Base-by-base conservation (phyloP, 2,888 invertebrate genomes). In the Cheilosia grossa region DNA sequence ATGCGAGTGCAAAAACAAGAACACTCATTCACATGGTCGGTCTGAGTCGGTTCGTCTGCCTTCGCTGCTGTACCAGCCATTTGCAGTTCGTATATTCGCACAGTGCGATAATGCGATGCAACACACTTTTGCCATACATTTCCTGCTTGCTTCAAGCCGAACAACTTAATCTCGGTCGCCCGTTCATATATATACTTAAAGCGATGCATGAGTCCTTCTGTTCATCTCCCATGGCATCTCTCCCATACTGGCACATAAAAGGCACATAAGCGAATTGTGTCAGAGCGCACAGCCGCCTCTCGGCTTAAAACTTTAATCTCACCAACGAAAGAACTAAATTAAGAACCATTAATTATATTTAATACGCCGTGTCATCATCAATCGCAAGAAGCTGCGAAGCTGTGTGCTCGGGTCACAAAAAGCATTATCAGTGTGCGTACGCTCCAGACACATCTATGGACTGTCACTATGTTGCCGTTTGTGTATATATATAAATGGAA, bases 281-380 rank as follows among this genome's bases (percentile, higher is more conserved):
- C 78, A 47, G 47, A 67, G 66, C 44, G 66, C 44, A 61, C 66
- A 64, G 69, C 73, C 78, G 82, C 27, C 54, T 21, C 67, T 59
- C 70, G 53, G 42, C 80, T 83, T 61, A 56, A 83, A 83, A 83
- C 80, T 79, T 80, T 83, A 83, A 83, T 83, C 83, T 53, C 64
- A 70, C 74, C 56, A 83, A 74, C 74, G 80, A 67, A 85, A 81
- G 85, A 85, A 85, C 85, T 81, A 77, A 81, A 85, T 85, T 70
- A 85, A 85, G 75, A 72, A 81, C 59, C 85, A 85, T 85, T 85
- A 81, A 85, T 85, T 81, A 77, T 70, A 75, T 67, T 85, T 85
- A 81, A 85, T 85, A 69, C 64, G 72, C 67, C 81, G 75, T 85
- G 85, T 85, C 85, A 85, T 85, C 85, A 72, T 85, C 81, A 81